A percentile compares a stretch with the other conserved stretches of the same genome.
Conservation (phyloP, 2,888 invertebrate species). For the Leptothorax acervorum region DNA sequence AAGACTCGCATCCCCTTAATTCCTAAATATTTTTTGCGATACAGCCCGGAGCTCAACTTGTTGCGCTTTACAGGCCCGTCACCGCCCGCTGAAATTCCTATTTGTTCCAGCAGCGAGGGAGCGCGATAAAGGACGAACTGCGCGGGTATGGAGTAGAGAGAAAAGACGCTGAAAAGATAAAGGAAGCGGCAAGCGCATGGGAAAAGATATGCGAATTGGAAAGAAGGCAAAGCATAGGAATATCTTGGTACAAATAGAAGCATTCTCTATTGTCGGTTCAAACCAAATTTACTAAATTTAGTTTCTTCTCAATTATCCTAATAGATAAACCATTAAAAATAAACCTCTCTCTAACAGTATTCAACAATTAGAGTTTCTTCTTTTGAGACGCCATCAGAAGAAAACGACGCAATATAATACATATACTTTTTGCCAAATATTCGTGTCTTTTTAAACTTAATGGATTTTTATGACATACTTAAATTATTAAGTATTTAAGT, state of each 20-base stretch:
- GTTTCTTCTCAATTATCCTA: background rate
- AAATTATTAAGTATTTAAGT: background rate
- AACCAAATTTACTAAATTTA: conserved; percentile 1
- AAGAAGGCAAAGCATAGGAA: conserved; percentile 36
- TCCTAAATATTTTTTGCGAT: conserved; percentile 72
- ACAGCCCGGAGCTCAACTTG: conserved; percentile 72
- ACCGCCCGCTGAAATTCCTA: conserved; percentile 73
- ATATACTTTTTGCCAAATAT: background rate
- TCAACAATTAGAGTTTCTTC: background rate
- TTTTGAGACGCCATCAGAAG: background rate
- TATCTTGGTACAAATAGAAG: conserved; percentile 67
- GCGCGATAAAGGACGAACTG: conserved; percentile 45
- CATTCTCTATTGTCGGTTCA: conserved; percentile 75
- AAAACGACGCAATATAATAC: background rate
- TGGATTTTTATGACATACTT: background rate
- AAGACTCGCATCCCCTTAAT: conserved; percentile 66
- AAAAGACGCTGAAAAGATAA: conserved; percentile 10
- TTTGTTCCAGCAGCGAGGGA: conserved; percentile 70
- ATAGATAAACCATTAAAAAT: background rate
- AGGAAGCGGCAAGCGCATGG: background rate
- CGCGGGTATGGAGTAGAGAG: conserved; percentile 43
- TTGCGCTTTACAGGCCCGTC: conserved; percentile 75
- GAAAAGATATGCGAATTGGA: conserved; percentile 46
- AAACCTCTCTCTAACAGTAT: background rate
- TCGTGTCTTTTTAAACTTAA: background rate